These are phyloP conservation scores for Palythoa grandiflora DNA, from an alignment of 92 coral and sea anemone species.

Conservation along the genomic window DNA sequence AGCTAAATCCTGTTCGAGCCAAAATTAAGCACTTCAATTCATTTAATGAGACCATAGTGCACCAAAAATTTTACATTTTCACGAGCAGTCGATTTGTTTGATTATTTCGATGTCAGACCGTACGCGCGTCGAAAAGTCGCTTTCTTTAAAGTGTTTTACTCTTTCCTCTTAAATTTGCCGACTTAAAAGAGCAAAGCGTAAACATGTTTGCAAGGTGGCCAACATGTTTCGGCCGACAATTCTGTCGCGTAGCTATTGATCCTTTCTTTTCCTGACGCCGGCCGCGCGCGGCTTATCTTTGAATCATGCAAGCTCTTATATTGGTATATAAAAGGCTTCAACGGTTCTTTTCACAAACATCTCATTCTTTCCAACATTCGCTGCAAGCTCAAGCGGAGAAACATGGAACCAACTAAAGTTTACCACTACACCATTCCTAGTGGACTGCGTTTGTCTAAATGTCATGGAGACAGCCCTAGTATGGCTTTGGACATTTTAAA, in stretches of 20 bases:
- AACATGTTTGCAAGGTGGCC: neutral
- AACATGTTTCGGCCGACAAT: neutral
- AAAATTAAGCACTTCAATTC: too few species aligned
- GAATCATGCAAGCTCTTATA: too few species aligned
- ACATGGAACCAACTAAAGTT: constrained; percentile 33
- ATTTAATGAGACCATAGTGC: too few species aligned
- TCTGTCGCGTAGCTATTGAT: neutral
- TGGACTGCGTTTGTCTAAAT: neutral
- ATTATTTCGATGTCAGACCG: too few species aligned
- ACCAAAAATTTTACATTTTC: too few species aligned
- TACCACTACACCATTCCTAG: constrained; percentile 23
- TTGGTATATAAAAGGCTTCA: neutral
- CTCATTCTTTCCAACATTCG: neutral
- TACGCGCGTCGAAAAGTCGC: neutral
- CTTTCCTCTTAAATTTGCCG: neutral
- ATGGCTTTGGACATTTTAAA: neutral
- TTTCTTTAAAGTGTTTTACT: neutral
- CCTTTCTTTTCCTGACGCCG: neutral
- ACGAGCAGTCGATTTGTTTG: too few species aligned
- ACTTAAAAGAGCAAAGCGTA: neutral
- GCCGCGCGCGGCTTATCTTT: neutral
- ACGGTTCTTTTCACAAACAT: neutral
- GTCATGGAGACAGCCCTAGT: neutral
- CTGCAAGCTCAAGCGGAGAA: neutral
- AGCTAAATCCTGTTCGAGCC: too few species aligned